Evolutionary conservation across 2,797 vertebrate species (phyloP).

Genomic region (Phalloptychus januarius): DNA sequence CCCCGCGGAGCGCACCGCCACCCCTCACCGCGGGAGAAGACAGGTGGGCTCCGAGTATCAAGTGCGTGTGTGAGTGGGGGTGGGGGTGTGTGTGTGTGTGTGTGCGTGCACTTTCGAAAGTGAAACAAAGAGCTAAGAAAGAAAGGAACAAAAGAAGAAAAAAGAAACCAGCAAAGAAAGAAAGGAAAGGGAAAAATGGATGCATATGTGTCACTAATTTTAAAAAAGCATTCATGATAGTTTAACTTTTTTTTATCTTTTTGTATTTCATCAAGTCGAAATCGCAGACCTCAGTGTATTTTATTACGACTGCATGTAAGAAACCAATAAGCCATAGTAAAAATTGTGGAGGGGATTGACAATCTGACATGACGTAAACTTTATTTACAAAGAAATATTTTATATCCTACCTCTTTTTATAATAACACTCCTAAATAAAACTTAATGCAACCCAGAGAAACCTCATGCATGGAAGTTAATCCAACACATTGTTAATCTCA

Average conservation of each 20-base stretch:
- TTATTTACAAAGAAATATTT: not conserved
- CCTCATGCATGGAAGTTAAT: not conserved
- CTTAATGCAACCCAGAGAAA: not conserved
- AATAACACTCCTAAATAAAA: not conserved
- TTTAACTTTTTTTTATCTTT: not conserved
- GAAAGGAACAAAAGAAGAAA: not conserved
- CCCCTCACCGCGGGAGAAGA: slow-evolving; percentile 55
- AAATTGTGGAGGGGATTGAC: not conserved
- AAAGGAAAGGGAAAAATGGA: not conserved
- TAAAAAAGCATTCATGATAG: not conserved
- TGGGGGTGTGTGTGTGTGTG: too few relatives aligned
- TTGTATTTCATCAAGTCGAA: not conserved
- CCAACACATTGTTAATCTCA: not conserved
- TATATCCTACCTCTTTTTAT: not conserved
- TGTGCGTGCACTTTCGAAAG: not conserved
- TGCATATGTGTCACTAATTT: not conserved
- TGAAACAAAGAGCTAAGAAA: not conserved
- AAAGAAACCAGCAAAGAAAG: not conserved
- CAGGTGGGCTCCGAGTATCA: slow-evolving; percentile 36
- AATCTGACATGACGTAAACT: not conserved
- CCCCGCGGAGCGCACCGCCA: slow-evolving; percentile 67
- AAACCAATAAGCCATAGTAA: not conserved
- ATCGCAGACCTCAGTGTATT: not conserved
- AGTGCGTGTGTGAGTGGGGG: not conserved
- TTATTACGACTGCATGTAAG: not conserved